phyloP scores from a whole-genome alignment of 2,113 vertebrate species.

The Psilopsiagon aurifrons region DNA sequence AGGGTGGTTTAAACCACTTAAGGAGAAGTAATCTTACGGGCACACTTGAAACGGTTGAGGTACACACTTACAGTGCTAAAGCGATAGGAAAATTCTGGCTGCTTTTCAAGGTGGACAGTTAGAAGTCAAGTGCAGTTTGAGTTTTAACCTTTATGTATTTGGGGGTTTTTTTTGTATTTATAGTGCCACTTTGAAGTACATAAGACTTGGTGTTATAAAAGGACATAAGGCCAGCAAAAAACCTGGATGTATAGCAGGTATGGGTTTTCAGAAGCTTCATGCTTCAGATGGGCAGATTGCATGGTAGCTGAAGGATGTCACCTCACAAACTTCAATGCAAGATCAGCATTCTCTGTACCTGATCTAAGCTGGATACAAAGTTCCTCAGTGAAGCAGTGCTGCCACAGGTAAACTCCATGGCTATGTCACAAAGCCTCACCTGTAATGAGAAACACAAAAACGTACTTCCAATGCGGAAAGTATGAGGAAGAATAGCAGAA shows the following conservation, averaged over 20 bases:
- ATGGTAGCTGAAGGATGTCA: not conserved
- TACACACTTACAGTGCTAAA: not conserved
- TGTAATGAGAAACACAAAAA: not conserved
- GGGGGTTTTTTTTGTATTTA: too few species aligned
- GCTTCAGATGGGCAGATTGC: not conserved
- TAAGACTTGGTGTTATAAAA: not conserved
- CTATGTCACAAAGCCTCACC: not conserved
- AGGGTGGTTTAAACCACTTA: not conserved
- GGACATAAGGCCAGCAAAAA: not conserved
- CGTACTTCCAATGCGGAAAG: not conserved
- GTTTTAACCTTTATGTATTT: not conserved
- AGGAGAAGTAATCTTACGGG: not conserved
- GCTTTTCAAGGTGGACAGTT: fast-evolving
- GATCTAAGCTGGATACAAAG: not conserved
- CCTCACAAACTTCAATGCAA: not conserved
- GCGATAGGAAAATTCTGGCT: not conserved
- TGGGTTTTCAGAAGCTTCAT: not conserved
- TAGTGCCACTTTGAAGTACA: not conserved
- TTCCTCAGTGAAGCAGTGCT: not conserved
- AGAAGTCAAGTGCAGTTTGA: not conserved
- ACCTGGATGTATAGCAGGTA: not conserved
- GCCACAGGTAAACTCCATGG: not conserved
- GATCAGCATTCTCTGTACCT: not conserved
- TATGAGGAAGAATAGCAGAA: not conserved
- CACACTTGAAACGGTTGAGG: not conserved